Evolutionary conservation across 2,797 vertebrate species (phyloP).

Genomic region (Oreortyx pictus): DNA sequence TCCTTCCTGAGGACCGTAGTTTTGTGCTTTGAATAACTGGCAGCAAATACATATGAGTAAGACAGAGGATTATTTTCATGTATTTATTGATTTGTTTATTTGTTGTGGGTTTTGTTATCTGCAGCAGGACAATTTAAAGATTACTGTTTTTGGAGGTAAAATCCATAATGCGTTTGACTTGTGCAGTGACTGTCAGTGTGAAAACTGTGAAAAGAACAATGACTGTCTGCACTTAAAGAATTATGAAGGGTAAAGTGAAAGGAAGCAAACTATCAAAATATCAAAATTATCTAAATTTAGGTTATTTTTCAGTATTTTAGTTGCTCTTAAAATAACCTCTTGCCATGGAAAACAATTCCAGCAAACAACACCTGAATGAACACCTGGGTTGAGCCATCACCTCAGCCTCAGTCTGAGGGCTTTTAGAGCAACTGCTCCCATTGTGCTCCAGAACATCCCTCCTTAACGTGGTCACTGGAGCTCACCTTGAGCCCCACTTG

Average conservation of each 20-base stretch:
- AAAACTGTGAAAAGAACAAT: neutral
- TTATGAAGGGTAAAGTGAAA: neutral
- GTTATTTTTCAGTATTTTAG: constrained; percentile 5
- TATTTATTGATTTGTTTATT: neutral
- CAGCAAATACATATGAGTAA: neutral
- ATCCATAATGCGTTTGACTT: neutral
- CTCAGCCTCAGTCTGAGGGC: neutral
- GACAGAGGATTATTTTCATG: neutral
- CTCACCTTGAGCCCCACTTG: neutral
- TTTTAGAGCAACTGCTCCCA: neutral
- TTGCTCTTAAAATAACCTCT: neutral
- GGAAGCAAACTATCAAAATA: neutral
- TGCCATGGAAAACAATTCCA: neutral
- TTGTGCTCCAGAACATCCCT: neutral
- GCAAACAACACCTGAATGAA: neutral
- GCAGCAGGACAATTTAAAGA: constrained; percentile 3
- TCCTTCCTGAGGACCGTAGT: constrained; percentile 20
- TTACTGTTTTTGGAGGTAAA: constrained; percentile 4
- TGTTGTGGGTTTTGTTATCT: constrained; percentile 8
- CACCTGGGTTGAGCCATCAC: neutral
- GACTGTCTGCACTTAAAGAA: neutral
- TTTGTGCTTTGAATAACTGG: constrained; percentile 22
- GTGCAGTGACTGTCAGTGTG: neutral
- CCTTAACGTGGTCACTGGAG: neutral
- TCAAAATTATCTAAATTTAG: neutral